These are phyloP conservation scores for Leptopterna dolabrata DNA, from an alignment of 2,888 invertebrate genomes.

Conservation along the genomic window DNA sequence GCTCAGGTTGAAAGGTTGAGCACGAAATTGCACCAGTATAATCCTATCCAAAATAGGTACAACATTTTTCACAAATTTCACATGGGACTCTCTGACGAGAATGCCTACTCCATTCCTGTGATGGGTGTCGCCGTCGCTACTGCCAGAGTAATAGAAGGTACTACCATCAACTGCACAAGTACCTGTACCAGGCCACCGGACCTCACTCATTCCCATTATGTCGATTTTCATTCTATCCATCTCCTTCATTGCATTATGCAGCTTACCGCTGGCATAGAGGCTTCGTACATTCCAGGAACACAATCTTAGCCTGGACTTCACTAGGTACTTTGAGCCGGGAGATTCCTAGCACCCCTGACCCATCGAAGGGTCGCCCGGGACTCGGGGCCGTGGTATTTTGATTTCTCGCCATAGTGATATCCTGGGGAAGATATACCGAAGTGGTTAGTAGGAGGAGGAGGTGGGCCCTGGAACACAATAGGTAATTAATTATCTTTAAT, in stretches of 20 bases:
- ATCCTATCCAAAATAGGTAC: constrained; percentile 6
- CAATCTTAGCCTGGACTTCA: constrained; percentile 10
- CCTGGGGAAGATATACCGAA: constrained; percentile 29
- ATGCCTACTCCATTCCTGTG: constrained; percentile 26
- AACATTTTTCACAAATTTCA: constrained; percentile 1
- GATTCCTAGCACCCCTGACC: constrained; percentile 15
- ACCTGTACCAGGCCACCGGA: constrained; percentile 27
- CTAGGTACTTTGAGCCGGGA: constrained; percentile 12
- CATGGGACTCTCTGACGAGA: not conserved
- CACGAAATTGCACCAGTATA: constrained; percentile 13
- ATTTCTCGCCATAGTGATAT: constrained; percentile 29
- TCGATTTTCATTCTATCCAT: constrained; percentile 15
- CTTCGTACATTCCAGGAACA: constrained; percentile 11
- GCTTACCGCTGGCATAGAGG: constrained; percentile 16
- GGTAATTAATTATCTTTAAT: too few relatives aligned
- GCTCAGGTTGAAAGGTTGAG: constrained; percentile 23
- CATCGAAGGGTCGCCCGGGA: constrained; percentile 8
- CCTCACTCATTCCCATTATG: constrained; percentile 19
- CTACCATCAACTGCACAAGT: constrained; percentile 23
- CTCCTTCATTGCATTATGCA: constrained; percentile 13
- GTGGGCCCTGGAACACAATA: too few relatives aligned
- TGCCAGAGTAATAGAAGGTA: constrained; percentile 31
- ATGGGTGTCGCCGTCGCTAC: constrained; percentile 23
- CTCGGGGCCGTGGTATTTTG: constrained; percentile 5
- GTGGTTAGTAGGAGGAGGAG: too few relatives aligned